phyloP scores from a whole-genome alignment of 2,797 vertebrate genomes.

The Holocentrus rufus region DNA sequence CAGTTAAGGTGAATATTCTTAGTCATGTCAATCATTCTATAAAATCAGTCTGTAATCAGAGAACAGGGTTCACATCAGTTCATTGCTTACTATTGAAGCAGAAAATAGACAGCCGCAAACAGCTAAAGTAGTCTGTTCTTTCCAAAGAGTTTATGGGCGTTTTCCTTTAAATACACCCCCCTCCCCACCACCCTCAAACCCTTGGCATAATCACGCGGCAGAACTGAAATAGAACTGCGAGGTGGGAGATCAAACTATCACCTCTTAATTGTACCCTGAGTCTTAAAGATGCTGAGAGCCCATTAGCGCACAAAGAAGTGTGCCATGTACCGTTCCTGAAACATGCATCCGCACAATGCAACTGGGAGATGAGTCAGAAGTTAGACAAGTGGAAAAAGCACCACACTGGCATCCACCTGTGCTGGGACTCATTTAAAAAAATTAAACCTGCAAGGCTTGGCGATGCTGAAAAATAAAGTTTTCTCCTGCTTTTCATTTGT shows the following conservation, averaged over 20 bases:
- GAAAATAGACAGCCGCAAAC: constrained; percentile 49
- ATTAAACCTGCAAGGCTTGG: constrained; percentile 53
- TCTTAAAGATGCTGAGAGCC: constrained; percentile 81
- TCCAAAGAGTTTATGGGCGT: constrained; percentile 58
- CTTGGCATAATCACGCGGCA: constrained; percentile 74
- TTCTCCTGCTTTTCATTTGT: constrained; percentile 19
- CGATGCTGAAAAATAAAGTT: constrained; percentile 62
- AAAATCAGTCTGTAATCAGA: constrained; percentile 28
- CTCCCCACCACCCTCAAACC: constrained; percentile 70
- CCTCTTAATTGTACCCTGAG: constrained; percentile 82
- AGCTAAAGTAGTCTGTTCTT: constrained; percentile 52
- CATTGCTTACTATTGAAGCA: constrained; percentile 1
- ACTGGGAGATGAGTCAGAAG: constrained; percentile 77
- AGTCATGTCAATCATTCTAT: constrained; percentile 23
- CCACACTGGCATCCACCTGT: constrained; percentile 73
- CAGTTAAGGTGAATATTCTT: constrained; percentile 11
- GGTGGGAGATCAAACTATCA: constrained; percentile 83
- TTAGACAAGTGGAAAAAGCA: constrained; percentile 73
- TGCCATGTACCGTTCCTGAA: constrained; percentile 70
- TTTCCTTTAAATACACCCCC: constrained; percentile 75
- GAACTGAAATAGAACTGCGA: constrained; percentile 80
- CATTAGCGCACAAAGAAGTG: constrained; percentile 77
- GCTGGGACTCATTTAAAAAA: constrained; percentile 53
- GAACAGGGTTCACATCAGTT: constrained; percentile 16
- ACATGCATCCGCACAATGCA: constrained; percentile 73